These are phyloP conservation scores for Rhyacophila brunnea DNA, from an alignment of 1,140 invertebrate genomes.

Conservation along the genomic window DNA sequence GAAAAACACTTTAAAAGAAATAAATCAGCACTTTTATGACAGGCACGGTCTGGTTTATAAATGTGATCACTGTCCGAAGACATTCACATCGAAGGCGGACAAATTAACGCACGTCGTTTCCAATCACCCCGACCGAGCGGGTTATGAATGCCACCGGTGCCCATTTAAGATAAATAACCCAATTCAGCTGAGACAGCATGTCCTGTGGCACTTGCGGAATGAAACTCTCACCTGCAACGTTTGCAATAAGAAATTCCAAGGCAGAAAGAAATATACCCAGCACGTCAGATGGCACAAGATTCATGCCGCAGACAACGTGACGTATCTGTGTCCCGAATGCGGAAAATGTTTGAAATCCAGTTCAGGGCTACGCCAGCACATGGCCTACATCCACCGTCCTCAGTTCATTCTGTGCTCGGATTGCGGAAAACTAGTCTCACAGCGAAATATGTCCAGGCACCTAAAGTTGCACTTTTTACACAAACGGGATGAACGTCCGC, in stretches of 20 bases:
- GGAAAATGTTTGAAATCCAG: neutral
- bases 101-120: neutral
- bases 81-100: neutral
- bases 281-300: no score
- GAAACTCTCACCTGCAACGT: neutral
- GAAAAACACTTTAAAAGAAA: neutral
- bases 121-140: neutral
- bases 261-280: neutral
- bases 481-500: no score
- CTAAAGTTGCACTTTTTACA: no score
- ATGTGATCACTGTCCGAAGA: neutral
- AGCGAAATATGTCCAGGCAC: no score
- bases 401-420: no score
- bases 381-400: no score
- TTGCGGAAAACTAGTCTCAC: no score
- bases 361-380: no score
- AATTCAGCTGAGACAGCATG: neutral
- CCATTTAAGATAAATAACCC: neutral
- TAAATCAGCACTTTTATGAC: conserved; percentile 1
- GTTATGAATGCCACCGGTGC: neutral
- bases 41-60: neutral
- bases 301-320: no score
- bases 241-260: conserved; percentile 1
- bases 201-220: neutral
- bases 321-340: neutral